These are phyloP conservation scores for Drosophila setifemur DNA, from an alignment of 1,140 invertebrate genomes.

Conservation along the genomic window DNA sequence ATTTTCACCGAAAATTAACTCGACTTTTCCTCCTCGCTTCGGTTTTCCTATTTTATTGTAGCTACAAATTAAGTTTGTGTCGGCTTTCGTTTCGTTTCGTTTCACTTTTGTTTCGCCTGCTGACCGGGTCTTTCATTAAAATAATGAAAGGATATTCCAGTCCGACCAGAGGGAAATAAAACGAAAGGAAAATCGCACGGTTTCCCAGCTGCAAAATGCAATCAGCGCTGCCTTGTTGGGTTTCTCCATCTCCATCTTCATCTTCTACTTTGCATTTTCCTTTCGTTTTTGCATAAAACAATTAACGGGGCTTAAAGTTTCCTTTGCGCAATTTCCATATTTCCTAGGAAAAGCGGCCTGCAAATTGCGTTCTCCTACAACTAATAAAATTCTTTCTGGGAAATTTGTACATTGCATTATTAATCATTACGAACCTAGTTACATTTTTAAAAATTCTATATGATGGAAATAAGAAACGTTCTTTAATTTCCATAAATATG, in stretches of 20 bases:
- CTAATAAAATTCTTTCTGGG: slow-evolving; percentile 8
- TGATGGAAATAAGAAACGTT: too few relatives aligned
- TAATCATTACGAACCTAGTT: too few relatives aligned
- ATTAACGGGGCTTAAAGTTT: slow-evolving; percentile 68
- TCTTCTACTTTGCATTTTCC: not conserved
- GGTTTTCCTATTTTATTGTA: slow-evolving; percentile 17
- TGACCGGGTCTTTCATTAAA: slow-evolving; percentile 60
- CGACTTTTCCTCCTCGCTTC: not conserved
- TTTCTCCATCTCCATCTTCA: slow-evolving; percentile 11
- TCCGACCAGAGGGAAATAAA: not conserved
- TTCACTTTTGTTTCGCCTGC: slow-evolving; percentile 13
- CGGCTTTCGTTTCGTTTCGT: slow-evolving; percentile 1
- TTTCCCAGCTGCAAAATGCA: slow-evolving; percentile 61
- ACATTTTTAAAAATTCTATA: too few relatives aligned
- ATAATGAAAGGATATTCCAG: slow-evolving; percentile 67
- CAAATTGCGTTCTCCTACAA: not conserved
- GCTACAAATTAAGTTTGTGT: slow-evolving; percentile 60
- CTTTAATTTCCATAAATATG: too few relatives aligned
- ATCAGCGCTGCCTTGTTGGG: slow-evolving; percentile 63
- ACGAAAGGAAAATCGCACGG: slow-evolving; percentile 9
- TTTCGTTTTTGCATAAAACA: slow-evolving; percentile 63
- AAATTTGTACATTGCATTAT: too few relatives aligned
- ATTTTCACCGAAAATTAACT: slow-evolving; percentile 29
- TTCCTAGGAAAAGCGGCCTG: slow-evolving; percentile 39
- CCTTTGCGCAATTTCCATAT: slow-evolving; percentile 59